phyloP scores from a whole-genome alignment of 2,797 vertebrate genomes.

The Sebastes miniatus region DNA sequence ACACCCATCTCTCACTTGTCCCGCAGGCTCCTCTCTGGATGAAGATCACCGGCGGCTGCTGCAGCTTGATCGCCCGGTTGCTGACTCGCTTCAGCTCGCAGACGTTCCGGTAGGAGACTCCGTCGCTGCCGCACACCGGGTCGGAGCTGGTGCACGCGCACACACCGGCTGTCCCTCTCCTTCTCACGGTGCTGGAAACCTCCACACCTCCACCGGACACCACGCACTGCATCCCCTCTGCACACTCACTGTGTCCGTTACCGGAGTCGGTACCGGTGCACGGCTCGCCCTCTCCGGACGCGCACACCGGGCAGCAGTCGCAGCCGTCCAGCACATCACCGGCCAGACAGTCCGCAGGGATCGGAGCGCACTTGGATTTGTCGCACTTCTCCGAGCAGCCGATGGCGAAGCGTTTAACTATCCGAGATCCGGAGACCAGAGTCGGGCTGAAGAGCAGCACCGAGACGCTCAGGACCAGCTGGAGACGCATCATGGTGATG shows the following conservation, averaged over 20 bases:
- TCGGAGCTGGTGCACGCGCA: conserved; percentile 86
- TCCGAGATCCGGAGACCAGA: conserved; percentile 43
- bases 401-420: conserved; percentile 67
- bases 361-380: conserved; percentile 79
- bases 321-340: conserved; percentile 85
- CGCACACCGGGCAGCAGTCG: conserved; percentile 91
- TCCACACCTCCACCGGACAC: conserved; percentile 77
- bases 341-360: conserved; percentile 81
- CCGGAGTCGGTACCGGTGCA: conserved; percentile 79
- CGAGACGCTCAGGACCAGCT: conserved; percentile 11
- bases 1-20: conserved; percentile 66
- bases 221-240: conserved; percentile 83
- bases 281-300: conserved; percentile 86
- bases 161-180: conserved; percentile 80
- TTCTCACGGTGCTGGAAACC: conserved; percentile 83
- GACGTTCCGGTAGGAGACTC: conserved; percentile 87
- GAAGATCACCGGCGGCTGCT: conserved; percentile 87
- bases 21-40: conserved; percentile 93
- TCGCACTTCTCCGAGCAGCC: conserved; percentile 88
- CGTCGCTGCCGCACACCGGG: conserved; percentile 94
- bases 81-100: conserved; percentile 91
- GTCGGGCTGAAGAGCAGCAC: conserved; percentile 32
- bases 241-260: conserved; percentile 77
- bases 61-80: conserved; percentile 76
- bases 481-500: conserved; percentile 51